A percentile compares a stretch with the other conserved stretches of the same genome.
These are phyloP conservation scores for Zygothrica quintamaculata DNA, from an alignment of 2,888 invertebrate species.

Conservation along the genomic window DNA sequence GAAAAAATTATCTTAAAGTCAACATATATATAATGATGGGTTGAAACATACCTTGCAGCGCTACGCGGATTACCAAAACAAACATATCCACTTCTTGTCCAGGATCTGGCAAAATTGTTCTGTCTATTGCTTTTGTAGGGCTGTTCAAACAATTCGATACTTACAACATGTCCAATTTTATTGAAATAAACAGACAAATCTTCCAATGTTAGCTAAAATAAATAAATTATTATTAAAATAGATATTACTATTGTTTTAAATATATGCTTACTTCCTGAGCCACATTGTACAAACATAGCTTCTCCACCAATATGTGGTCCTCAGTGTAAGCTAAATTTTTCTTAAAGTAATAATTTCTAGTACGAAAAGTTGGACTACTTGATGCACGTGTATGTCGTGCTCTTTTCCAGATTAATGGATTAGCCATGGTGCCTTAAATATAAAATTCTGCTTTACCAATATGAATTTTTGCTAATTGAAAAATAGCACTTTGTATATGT, in stretches of 20 bases:
- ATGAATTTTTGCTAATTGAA: no score
- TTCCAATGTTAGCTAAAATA: conserved; percentile 28
- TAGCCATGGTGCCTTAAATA: no score
- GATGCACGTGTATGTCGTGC: neutral
- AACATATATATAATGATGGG: no score
- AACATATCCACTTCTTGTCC: conserved; percentile 39
- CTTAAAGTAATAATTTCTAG: conserved; percentile 31
- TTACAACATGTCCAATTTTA: conserved; percentile 35
- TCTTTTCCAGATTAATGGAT: no score
- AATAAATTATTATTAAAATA: no score
- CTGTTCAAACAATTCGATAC: conserved; percentile 22
- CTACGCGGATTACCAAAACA: conserved; percentile 26
- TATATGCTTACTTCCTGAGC: conserved; percentile 31
- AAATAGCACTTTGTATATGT: no score
- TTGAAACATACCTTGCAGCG: conserved; percentile 48
- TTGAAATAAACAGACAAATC: conserved; percentile 28
- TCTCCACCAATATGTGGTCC: conserved; percentile 51
- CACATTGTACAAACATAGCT: conserved; percentile 38
- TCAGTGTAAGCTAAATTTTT: conserved; percentile 55
- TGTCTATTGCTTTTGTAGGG: neutral
- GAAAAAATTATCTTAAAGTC: no score
- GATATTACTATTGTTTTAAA: no score
- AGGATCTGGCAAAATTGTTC: no score
- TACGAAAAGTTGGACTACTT: neutral
- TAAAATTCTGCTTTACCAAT: no score